phyloP scores from a whole-genome alignment of 2,113 vertebrate genomes.

The Cynopterus brachyotis region DNA sequence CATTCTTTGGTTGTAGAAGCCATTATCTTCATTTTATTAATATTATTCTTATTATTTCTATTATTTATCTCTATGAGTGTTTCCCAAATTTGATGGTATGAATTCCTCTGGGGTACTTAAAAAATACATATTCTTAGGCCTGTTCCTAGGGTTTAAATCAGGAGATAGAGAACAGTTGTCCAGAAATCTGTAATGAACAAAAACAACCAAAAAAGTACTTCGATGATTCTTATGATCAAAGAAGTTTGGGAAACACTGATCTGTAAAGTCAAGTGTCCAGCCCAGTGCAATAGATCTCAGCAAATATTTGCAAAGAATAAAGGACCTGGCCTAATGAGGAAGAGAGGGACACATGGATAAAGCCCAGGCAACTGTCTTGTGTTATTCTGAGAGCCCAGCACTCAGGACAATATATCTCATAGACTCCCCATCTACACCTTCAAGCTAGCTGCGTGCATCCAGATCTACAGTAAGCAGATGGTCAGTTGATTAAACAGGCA shows the following conservation, averaged over 20 bases:
- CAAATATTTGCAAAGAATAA: not conserved
- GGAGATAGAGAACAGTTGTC: not conserved
- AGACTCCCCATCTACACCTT: not conserved
- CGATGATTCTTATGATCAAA: not conserved
- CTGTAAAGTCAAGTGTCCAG: not conserved
- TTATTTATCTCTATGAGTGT: not conserved
- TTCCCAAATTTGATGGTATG: not conserved
- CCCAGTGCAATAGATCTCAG: not conserved
- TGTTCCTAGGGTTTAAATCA: not conserved
- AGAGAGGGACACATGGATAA: not conserved
- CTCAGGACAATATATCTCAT: not conserved
- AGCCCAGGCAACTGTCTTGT: rapidly evolving
- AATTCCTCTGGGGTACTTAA: not conserved
- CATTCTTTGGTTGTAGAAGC: not conserved
- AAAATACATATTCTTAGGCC: not conserved
- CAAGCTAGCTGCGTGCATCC: too few relatives aligned
- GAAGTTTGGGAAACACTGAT: not conserved
- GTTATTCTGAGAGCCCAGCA: not conserved
- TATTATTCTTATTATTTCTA: not conserved
- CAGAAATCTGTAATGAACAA: not conserved
- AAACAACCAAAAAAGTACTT: not conserved
- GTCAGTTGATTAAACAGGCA: not conserved
- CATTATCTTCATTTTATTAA: not conserved
- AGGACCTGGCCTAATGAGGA: not conserved
- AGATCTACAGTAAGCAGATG: not conserved